A percentile compares a stretch with the other conserved stretches of the same genome.
phyloP scores from a whole-genome alignment of 2,113 vertebrate genomes.

The Melanocharis versteri region DNA sequence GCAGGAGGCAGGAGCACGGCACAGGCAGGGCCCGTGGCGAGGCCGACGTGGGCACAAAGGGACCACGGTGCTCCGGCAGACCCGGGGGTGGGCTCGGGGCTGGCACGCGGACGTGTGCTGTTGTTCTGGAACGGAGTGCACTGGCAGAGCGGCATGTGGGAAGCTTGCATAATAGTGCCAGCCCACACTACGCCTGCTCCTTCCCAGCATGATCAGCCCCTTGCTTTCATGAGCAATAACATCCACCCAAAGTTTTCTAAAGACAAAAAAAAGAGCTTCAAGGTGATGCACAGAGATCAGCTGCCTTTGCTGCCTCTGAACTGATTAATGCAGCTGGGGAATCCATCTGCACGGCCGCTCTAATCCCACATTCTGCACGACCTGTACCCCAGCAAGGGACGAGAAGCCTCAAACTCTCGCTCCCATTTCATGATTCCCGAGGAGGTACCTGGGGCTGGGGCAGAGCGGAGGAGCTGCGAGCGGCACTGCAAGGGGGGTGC shows the following conservation, averaged over 20 bases:
- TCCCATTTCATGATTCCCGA: not conserved
- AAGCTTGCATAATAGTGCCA: constrained; percentile 63
- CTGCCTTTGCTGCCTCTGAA: constrained; percentile 29
- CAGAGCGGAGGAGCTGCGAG: not conserved
- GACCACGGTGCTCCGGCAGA: not conserved
- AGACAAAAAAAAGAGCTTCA: not conserved
- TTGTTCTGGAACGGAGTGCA: constrained; percentile 53
- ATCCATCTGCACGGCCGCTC: not conserved
- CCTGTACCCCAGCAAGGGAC: not conserved
- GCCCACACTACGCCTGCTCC: constrained; percentile 62
- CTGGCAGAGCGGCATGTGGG: constrained; percentile 56
- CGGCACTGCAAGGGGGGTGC: rapidly evolving
- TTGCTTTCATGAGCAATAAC: constrained; percentile 33
- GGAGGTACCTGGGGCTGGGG: not conserved
- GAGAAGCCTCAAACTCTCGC: not conserved
- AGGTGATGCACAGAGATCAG: constrained; percentile 40
- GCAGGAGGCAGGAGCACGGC: rapidly evolving
- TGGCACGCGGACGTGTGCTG: constrained; percentile 31
- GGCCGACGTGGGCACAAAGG: not conserved
- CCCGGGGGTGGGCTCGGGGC: constrained; percentile 45
- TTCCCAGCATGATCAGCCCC: constrained; percentile 45
- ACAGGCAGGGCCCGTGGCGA: rapidly evolving
- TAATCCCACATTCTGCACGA: not conserved
- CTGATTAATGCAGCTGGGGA: constrained; percentile 1
- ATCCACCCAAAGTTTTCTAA: constrained; percentile 25